Evolutionary conservation across 2,797 vertebrate genomes (phyloP).

Genomic region (Vultur gryphus): DNA sequence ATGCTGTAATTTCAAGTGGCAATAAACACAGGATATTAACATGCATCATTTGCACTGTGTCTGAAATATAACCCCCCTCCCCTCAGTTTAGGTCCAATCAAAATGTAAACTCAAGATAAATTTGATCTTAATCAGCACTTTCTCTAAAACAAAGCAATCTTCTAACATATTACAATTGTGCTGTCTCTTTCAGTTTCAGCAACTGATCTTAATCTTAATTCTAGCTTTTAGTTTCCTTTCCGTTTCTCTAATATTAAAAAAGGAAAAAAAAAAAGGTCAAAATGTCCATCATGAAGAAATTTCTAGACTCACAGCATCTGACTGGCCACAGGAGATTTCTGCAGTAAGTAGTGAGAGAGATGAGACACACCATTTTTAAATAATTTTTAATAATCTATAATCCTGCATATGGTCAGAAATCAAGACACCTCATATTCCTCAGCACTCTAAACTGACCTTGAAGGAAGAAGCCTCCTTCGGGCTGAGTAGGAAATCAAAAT

Average conservation of each 20-base stretch:
- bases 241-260: not conserved
- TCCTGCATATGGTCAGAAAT: not conserved
- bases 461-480: not conserved
- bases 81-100: slow-evolving; percentile 26
- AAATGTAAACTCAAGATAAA: slow-evolving; percentile 47
- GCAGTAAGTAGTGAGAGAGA: not conserved
- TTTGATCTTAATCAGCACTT: slow-evolving; percentile 59
- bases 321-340: not conserved
- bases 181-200: not conserved
- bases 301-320: not conserved
- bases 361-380: not conserved
- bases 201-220: slow-evolving; percentile 18
- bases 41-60: slow-evolving; percentile 36
- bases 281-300: not conserved
- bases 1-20: slow-evolving; percentile 46
- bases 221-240: not conserved
- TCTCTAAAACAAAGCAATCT: slow-evolving; percentile 29
- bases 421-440: not conserved
- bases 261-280: not conserved
- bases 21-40: slow-evolving; percentile 56
- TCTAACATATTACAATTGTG: not conserved
- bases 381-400: not conserved
- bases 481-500: not conserved
- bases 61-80: slow-evolving; percentile 24
- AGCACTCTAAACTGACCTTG: not conserved